These are phyloP conservation scores for Aselliscus stoliczkanus DNA, from an alignment of 2,797 vertebrate genomes.

Conservation along the genomic window DNA sequence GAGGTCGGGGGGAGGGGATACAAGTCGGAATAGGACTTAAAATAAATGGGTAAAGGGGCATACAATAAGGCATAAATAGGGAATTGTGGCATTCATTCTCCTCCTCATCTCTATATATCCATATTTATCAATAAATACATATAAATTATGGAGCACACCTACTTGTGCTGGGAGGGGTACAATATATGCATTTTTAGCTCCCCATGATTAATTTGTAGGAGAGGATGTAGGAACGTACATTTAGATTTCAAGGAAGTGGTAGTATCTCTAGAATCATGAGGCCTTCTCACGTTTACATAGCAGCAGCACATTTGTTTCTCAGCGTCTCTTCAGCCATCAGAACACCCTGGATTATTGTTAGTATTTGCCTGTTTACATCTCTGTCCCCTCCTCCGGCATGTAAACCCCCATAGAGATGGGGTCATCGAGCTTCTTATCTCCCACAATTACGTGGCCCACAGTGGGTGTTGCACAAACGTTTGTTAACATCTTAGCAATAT, in stretches of 20 bases:
- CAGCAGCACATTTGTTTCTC: neutral
- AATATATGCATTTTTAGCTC: neutral
- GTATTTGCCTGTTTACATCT: neutral
- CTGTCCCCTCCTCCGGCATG: neutral
- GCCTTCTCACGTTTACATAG: neutral
- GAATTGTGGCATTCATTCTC: neutral
- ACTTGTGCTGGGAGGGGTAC: neutral
- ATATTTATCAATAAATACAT: neutral
- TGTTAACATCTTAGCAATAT: neutral
- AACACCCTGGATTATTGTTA: neutral
- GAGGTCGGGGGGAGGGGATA: neutral
- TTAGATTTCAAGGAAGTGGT: neutral
- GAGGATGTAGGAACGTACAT: neutral
- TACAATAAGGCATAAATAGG: neutral
- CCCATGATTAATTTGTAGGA: neutral
- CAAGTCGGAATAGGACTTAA: neutral
- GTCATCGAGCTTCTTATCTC: neutral
- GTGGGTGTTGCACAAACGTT: neutral
- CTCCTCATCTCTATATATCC: neutral
- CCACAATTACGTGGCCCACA: neutral
- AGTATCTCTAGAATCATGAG: neutral
- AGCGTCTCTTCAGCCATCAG: neutral
- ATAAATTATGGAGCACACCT: neutral
- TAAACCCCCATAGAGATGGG: neutral
- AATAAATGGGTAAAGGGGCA: neutral